Base-by-base conservation (phyloP, 2,888 invertebrate species). In the Bellardia pandia region DNA sequence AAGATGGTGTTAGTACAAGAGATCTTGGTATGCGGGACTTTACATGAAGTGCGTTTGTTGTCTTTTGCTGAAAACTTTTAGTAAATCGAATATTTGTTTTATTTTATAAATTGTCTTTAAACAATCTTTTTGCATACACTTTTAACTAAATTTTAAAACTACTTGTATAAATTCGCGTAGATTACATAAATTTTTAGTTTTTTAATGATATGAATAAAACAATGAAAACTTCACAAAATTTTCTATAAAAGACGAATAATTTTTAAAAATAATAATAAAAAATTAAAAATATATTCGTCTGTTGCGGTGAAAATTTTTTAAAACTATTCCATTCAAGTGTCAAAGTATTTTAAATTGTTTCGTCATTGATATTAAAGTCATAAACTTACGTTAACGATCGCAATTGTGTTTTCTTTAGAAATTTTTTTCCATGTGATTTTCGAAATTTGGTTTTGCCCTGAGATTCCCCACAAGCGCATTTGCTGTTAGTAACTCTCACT, bases 1-100 rank as follows among this genome's bases (percentile, higher is more conserved):
- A 90, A 6, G 91, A 91, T 3, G 91, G 91, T 1, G 91, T 90
- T 7, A 91, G 85, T 8, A 88, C 16, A 2, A 89, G 56, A 0
- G 89, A 56, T 16, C 89, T 85, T 3, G 90, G 89, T 45, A 89
- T 84, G 42, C 88, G 86, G 3, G 87, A 89, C 80, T 85, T 88
- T 33, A 42, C n/a, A 48, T 74, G 85, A 1, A 88, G 11, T 8
- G 85, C 23, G 23, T 58, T 48, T 7, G 42, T 53, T 5, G 30
- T 45, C n/a, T 66, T 86, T 16, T 82, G 81, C 9, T 86, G 85
- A 2, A 58, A 30, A 68, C 91, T 90, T 64, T 79, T 45, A 53
- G 40, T 14, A 72, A 85, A 74, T 40, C 23, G 13, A 60, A 76
- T 53, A 42, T 40, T 74, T 23, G 23, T 23, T 23, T 66, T 16